These are phyloP conservation scores for Patella pellucida DNA, from an alignment of 2,888 invertebrate species.

Conservation along the genomic window DNA sequence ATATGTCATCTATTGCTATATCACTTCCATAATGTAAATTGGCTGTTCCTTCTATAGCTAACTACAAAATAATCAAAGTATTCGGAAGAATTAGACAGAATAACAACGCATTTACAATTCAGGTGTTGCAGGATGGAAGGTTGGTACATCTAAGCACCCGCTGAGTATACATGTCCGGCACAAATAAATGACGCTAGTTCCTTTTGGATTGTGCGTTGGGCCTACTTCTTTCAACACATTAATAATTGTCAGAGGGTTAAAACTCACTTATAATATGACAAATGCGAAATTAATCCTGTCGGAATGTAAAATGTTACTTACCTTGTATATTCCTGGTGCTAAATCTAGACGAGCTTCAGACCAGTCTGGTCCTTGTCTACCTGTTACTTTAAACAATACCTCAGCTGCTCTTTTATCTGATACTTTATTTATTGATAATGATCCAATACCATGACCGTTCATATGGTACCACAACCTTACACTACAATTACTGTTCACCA, in stretches of 20 bases:
- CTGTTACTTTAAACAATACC: constrained; percentile 5
- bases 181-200: too few species aligned
- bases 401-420: not conserved
- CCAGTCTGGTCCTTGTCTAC: constrained; percentile 20
- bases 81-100: not conserved
- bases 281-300: too few species aligned
- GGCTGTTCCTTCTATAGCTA: constrained; percentile 11
- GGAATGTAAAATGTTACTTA: not conserved
- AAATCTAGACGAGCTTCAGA: not conserved
- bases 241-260: too few species aligned
- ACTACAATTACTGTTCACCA: not conserved
- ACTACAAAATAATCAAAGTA: not conserved
- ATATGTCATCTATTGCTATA: constrained; percentile 20
- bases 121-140: too few species aligned
- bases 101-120: too few species aligned
- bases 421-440: not conserved
- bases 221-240: too few species aligned
- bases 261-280: too few species aligned
- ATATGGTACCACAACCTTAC: constrained; percentile 22
- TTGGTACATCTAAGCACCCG: too few species aligned
- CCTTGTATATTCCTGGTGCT: not conserved
- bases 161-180: too few species aligned
- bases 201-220: too few species aligned
- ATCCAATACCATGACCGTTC: constrained; percentile 21
- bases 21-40: constrained; percentile 20